phyloP scores from a whole-genome alignment of 2,888 invertebrate genomes.

The Galerucella calmariensis region DNA sequence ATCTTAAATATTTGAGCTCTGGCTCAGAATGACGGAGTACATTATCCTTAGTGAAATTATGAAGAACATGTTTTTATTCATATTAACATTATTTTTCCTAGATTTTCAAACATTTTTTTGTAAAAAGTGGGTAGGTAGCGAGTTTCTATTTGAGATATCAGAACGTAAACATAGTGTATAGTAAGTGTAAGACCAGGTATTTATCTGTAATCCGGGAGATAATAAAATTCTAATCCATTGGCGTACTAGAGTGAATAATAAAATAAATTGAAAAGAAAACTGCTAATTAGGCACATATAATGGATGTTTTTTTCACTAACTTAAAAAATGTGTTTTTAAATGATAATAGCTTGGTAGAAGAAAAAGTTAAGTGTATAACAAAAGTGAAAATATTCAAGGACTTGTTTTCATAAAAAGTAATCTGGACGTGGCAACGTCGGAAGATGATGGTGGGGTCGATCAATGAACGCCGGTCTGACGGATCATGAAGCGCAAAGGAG shows the following conservation, averaged over 20 bases:
- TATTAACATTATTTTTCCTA: no score
- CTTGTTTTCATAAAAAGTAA: background rate
- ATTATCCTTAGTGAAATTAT: no score
- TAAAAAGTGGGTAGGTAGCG: no score
- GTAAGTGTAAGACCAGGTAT: background rate
- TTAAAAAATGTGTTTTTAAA: background rate
- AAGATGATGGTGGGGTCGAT: conserved; percentile 57
- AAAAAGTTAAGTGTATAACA: background rate
- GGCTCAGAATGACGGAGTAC: no score
- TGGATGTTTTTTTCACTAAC: background rate
- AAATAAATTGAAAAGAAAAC: background rate
- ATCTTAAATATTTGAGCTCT: no score
- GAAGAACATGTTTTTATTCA: no score
- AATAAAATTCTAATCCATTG: background rate
- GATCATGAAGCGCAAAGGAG: conserved; percentile 46
- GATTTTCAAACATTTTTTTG: no score
- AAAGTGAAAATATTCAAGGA: background rate
- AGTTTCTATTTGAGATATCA: background rate
- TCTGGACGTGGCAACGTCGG: conserved; percentile 28
- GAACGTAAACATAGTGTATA: background rate
- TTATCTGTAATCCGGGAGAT: background rate
- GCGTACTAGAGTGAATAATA: background rate
- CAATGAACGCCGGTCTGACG: conserved; percentile 60
- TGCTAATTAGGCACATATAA: background rate
- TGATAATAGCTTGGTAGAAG: background rate